Conservation (phyloP, 1,140 invertebrate species). For the Bombus ignitus region DNA sequence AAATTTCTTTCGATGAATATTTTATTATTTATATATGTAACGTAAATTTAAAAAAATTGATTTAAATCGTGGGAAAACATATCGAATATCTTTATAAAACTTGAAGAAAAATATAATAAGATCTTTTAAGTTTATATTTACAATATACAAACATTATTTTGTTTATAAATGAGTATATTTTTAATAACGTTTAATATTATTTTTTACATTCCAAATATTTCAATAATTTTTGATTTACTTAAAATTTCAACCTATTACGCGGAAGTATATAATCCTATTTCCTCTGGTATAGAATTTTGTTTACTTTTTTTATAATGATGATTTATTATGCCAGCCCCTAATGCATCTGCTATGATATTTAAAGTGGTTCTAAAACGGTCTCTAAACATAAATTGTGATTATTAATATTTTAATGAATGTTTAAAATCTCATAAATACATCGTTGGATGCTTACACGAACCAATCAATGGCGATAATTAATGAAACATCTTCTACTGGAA, state of each 20-base stretch:
- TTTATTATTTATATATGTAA: too few relatives aligned
- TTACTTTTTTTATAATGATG: constrained; percentile 79
- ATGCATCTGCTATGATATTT: constrained; percentile 90
- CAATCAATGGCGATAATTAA: constrained; percentile 90
- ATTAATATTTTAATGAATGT: constrained; percentile 9
- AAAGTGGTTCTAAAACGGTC: constrained; percentile 88
- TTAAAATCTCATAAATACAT: background rate
- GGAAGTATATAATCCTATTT: constrained; percentile 5
- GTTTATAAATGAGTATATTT: background rate
- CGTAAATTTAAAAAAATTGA: background rate
- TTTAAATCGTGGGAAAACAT: background rate
- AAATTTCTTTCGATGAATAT: background rate
- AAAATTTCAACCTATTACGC: background rate
- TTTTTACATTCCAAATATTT: background rate
- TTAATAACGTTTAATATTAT: background rate
- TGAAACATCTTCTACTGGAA: constrained; percentile 88
- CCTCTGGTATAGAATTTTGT: background rate
- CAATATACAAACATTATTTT: background rate
- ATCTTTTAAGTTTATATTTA: background rate
- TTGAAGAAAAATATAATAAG: background rate
- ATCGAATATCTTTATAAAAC: background rate
- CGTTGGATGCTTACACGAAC: constrained; percentile 86
- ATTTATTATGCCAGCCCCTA: constrained; percentile 90
- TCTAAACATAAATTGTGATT: constrained; percentile 56
- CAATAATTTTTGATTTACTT: background rate